These are phyloP conservation scores for Coranthus polyacanthus DNA, from an alignment of 2,797 vertebrate species.

Conservation along the genomic window DNA sequence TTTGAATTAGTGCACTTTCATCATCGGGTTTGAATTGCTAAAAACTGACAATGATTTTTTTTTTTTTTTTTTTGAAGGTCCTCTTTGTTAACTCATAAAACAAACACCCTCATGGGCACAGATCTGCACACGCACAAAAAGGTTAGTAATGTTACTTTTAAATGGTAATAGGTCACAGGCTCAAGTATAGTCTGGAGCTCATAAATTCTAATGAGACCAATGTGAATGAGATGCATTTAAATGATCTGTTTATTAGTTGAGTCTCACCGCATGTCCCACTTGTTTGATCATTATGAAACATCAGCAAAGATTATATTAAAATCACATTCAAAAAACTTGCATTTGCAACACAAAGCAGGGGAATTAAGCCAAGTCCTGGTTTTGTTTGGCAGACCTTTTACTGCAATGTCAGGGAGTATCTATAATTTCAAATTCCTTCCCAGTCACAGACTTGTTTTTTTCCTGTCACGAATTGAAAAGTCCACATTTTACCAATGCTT, in stretches of 20 bases:
- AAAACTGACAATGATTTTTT: slow-evolving; percentile 56
- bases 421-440: neutral
- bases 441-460: neutral
- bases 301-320: no score
- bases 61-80: no score
- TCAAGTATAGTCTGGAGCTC: slow-evolving; percentile 19
- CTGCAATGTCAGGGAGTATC: neutral
- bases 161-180: slow-evolving; percentile 58
- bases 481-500: neutral
- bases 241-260: neutral
- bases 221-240: neutral
- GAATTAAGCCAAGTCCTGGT: neutral
- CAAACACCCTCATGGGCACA: slow-evolving; percentile 39
- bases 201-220: slow-evolving; percentile 53
- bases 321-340: neutral
- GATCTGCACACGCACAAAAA: slow-evolving; percentile 9
- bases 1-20: slow-evolving; percentile 73
- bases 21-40: slow-evolving; percentile 71
- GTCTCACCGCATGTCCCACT: neutral
- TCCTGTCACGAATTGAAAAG: no score
- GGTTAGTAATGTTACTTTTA: slow-evolving; percentile 51
- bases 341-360: neutral
- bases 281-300: slow-evolving; percentile 6
- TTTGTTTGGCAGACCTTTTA: neutral
- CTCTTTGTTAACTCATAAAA: slow-evolving; percentile 61